Evolutionary conservation across 1,140 invertebrate genomes (phyloP), one percentile per base, ranked within the genome.

Genomic region (Polyergus mexicanus): DNA sequence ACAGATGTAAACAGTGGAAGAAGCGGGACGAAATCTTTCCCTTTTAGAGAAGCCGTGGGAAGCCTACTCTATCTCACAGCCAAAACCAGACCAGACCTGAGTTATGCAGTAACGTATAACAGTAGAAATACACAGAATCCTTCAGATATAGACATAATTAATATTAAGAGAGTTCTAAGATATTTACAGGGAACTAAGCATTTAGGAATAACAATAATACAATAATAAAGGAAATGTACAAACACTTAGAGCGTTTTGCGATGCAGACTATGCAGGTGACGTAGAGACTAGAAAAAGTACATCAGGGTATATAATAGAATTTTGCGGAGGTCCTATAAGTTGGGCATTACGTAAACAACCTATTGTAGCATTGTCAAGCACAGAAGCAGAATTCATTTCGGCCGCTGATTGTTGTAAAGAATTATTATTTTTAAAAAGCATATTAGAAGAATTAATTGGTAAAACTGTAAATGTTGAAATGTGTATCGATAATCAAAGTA

Each of bases 111-210:
- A 63, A 35, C 22, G 22, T 60, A 60, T 11, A 60, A 25, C 11
- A 60, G 56, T 5, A 25, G 56, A 25, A 11, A 60, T 25, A 25
- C 22, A 60, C 56, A 60, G 19, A 25, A 60, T 11, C 56, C 22
- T 4, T 25, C 56, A 10, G 16, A 60, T 60, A 63, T 66, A 41
- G 10, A 22, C 11, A 22, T 22, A 7, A n/a, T 10, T 13, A 11
- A 47, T 13, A 10, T 69, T 32, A 60, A 78, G 90, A 13, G 92
- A 93, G 74, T 92, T 89, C 41, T 56, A 62, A 32, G 88, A 92
- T 68, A 93, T 88, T 35, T 93, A 84, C 77, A 89, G 77, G 92
- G 93, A 11, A 56, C 84, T 19, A 76, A 22, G 2, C 35, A 66
- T 41, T 66, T 41, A 66, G 35, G 8, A 66, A 66, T 22, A 66